Conservation (phyloP, 2,888 invertebrate genomes). For the Tiphia femorata region DNA sequence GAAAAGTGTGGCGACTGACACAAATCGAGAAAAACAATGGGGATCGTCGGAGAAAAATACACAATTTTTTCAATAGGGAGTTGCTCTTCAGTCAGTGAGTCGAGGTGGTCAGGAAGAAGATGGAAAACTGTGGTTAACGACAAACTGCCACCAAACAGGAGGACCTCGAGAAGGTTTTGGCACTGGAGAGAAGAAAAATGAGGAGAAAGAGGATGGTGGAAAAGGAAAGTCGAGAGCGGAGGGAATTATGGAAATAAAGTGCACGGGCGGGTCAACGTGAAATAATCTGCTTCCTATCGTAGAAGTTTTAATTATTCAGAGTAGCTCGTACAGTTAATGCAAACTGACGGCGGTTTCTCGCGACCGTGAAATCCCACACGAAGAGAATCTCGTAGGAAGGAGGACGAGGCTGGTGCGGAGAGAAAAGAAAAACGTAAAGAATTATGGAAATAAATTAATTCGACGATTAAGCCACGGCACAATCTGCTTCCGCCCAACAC, state of each 20-base stretch:
- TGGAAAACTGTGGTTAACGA: too few relatives aligned
- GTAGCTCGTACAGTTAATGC: neutral
- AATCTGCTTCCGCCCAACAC: too few relatives aligned
- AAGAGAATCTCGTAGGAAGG: neutral
- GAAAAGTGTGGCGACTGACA: too few relatives aligned
- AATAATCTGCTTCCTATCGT: constrained; percentile 24
- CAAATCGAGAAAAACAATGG: too few relatives aligned
- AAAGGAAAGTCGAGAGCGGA: constrained; percentile 18
- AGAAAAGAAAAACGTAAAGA: constrained; percentile 11
- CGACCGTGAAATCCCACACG: neutral
- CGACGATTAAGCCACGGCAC: too few relatives aligned
- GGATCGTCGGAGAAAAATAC: neutral
- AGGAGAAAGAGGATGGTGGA: constrained; percentile 8
- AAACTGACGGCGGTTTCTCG: neutral
- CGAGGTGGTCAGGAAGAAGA: too few relatives aligned
- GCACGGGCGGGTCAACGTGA: constrained; percentile 3
- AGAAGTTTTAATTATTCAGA: constrained; percentile 26
- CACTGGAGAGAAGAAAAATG: constrained; percentile 2
- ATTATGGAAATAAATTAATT: neutral
- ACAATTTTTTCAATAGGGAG: neutral
- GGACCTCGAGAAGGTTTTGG: neutral
- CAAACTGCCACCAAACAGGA: too few relatives aligned
- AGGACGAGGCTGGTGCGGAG: neutral
- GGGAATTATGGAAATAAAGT: constrained; percentile 42
- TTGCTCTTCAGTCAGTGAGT: neutral